Conservation (phyloP, 1,140 invertebrate genomes). For the Anastrepha obliqua region DNA sequence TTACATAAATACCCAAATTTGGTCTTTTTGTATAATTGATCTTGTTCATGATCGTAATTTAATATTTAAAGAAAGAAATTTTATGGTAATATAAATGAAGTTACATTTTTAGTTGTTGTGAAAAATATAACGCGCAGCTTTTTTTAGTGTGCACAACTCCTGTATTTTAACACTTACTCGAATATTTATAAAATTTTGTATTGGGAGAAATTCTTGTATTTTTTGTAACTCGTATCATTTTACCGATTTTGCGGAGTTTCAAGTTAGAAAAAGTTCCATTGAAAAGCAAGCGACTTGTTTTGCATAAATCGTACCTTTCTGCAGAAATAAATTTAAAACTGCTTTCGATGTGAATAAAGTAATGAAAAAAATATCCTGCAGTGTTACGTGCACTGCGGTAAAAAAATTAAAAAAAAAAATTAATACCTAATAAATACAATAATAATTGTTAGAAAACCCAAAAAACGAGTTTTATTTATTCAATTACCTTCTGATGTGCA, state of each 20-base stretch:
- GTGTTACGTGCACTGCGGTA: not conserved
- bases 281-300: not conserved
- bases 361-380: not conserved
- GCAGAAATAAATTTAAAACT: not conserved
- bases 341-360: slow-evolving; percentile 38
- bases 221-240: too few species aligned
- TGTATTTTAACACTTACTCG: too few species aligned
- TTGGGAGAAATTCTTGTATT: too few species aligned
- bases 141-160: too few species aligned
- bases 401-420: slow-evolving; percentile 79
- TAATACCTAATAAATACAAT: slow-evolving; percentile 75
- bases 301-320: not conserved
- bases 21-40: too few species aligned
- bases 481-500: too few species aligned
- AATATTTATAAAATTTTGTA: too few species aligned
- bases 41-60: too few species aligned
- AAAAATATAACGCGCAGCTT: too few species aligned
- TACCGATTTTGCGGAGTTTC: not conserved
- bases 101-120: too few species aligned
- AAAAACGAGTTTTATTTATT: not conserved
- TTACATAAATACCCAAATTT: not conserved
- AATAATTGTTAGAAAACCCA: slow-evolving; percentile 34
- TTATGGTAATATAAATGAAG: too few species aligned
- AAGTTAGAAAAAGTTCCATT: not conserved
- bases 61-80: too few species aligned